Evolutionary conservation across 2,113 vertebrate species (phyloP).

Genomic region (Lophotis ruficrista): DNA sequence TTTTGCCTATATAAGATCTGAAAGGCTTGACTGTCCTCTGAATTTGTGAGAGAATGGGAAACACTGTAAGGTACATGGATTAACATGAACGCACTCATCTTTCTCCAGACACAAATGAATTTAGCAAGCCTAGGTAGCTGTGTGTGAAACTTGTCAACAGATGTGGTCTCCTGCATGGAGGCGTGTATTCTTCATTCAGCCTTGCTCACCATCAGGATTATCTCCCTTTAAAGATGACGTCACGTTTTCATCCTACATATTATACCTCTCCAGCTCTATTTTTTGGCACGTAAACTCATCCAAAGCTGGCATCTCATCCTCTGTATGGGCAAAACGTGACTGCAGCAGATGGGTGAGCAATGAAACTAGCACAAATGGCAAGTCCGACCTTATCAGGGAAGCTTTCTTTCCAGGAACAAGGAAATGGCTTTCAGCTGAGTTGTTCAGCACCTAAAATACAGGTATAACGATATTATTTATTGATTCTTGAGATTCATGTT

Average conservation of each 20-base stretch:
- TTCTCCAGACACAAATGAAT: neutral
- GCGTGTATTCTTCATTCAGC: neutral
- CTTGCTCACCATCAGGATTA: neutral
- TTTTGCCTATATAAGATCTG: neutral
- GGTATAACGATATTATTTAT: neutral
- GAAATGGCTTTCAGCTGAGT: neutral
- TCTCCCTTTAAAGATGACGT: neutral
- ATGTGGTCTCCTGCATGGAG: neutral
- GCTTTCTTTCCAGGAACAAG: neutral
- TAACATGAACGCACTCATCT: neutral
- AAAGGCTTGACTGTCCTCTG: neutral
- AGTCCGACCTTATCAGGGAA: neutral
- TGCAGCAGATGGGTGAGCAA: conserved; percentile 24
- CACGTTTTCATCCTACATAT: neutral
- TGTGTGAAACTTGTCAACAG: neutral
- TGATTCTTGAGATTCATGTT: neutral
- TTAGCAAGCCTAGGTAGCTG: neutral
- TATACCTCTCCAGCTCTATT: neutral
- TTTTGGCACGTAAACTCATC: neutral
- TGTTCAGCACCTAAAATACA: neutral
- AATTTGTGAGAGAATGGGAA: neutral
- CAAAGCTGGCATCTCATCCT: neutral
- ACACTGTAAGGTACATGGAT: neutral
- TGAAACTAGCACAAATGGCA: neutral
- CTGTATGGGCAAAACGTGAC: neutral